phyloP scores from a whole-genome alignment of 2,797 vertebrate species.

The Fratercula arctica region DNA sequence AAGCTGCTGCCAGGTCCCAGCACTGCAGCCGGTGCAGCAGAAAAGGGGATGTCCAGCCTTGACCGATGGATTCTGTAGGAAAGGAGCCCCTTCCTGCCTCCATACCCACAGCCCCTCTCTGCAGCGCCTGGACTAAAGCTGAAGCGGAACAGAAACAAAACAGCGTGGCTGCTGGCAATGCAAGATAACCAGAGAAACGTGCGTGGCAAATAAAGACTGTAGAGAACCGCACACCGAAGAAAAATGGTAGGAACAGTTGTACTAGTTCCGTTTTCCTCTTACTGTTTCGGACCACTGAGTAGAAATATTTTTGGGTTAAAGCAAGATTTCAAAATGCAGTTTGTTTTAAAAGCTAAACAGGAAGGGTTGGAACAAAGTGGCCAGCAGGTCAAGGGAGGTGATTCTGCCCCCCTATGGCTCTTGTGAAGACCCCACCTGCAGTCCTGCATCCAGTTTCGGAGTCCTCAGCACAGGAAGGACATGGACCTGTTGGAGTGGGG shows the following conservation, averaged over 20 bases:
- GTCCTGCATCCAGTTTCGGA: too few species aligned
- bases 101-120: accelerated
- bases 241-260: too few species aligned
- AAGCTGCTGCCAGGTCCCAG: not conserved
- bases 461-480: too few species aligned
- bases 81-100: not conserved
- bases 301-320: not conserved
- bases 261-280: not conserved
- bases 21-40: too few species aligned
- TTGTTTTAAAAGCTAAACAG: not conserved
- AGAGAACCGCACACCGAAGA: not conserved
- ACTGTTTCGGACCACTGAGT: not conserved
- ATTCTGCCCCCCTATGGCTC: too few species aligned
- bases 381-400: too few species aligned
- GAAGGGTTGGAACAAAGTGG: not conserved
- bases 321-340: not conserved
- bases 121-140: not conserved
- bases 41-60: not conserved
- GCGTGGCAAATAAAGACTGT: accelerated
- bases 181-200: not conserved
- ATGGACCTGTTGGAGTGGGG: too few species aligned
- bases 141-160: not conserved
- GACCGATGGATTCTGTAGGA: not conserved
- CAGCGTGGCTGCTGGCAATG: not conserved
- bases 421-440: too few species aligned